phyloP scores from a whole-genome alignment of 2,888 invertebrate species.

The Hedya salicella region DNA sequence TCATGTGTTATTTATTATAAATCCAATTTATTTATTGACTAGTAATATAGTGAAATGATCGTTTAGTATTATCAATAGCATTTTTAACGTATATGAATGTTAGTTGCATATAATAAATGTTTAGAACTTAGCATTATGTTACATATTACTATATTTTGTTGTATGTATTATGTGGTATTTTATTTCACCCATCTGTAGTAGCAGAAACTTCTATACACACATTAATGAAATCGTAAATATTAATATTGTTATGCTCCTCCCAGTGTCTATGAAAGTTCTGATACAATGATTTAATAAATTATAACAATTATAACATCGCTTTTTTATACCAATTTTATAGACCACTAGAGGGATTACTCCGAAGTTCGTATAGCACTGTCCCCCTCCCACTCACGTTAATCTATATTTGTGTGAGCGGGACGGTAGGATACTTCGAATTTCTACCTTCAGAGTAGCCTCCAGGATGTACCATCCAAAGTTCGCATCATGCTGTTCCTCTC shows the following conservation, averaged over 20 bases:
- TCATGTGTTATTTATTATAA: not conserved
- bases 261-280: conserved; percentile 25
- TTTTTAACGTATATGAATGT: conserved; percentile 46
- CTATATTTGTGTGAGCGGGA: too few species aligned
- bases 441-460: too few species aligned
- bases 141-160: conserved; percentile 28
- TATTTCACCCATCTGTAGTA: conserved; percentile 7
- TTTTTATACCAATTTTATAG: not conserved
- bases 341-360: too few species aligned
- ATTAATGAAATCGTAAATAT: conserved; percentile 6
- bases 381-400: too few species aligned
- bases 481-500: too few species aligned
- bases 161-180: conserved; percentile 10
- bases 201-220: conserved; percentile 1
- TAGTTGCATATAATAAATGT: conserved; percentile 39
- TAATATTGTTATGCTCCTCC: conserved; percentile 17
- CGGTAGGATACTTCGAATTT: too few species aligned
- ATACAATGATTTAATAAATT: conserved; percentile 26
- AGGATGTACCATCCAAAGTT: too few species aligned
- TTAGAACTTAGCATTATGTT: conserved; percentile 39
- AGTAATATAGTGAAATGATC: conserved; percentile 33
- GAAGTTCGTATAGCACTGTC: too few species aligned
- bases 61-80: conserved; percentile 47
- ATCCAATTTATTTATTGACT: conserved; percentile 35
- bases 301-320: not conserved